A percentile compares a stretch with the other conserved stretches of the same genome.
Conservation (phyloP, 2,888 invertebrate species). For the Meteorus cinctellus region DNA sequence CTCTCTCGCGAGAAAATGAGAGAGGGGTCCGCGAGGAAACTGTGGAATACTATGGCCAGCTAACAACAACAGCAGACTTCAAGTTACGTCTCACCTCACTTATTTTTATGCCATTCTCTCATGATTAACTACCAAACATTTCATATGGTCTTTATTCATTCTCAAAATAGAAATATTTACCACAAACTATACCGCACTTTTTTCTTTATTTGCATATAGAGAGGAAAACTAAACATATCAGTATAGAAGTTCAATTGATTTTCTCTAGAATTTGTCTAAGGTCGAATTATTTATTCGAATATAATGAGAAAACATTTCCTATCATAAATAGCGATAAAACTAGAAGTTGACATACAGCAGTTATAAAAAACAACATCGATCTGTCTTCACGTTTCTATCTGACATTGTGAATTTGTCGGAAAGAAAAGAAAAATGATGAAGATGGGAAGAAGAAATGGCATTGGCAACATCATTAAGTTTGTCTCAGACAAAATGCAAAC, state of each 20-base stretch:
- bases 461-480: conserved; percentile 58
- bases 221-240: no score
- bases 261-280: no score
- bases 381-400: neutral
- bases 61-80: conserved; percentile 25
- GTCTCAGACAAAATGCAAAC: conserved; percentile 19
- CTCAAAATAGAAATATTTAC: neutral
- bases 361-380: neutral
- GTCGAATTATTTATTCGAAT: no score
- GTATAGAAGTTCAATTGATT: no score
- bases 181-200: no score
- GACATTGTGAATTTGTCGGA: neutral
- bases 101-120: neutral
- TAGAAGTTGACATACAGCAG: neutral
- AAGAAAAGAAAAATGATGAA: conserved; percentile 2
- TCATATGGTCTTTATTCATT: neutral
- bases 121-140: conserved; percentile 13
- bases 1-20: conserved; percentile 52
- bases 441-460: conserved; percentile 54
- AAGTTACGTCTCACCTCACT: conserved; percentile 14
- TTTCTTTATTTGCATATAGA: no score
- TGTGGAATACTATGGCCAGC: conserved; percentile 55
- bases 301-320: no score
- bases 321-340: no score
- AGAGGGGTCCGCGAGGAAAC: conserved; percentile 59